A percentile compares a stretch with the other conserved stretches of the same genome.
Conservation (phyloP, 2,113 vertebrate species). For the Epinephelus lanceolatus region DNA sequence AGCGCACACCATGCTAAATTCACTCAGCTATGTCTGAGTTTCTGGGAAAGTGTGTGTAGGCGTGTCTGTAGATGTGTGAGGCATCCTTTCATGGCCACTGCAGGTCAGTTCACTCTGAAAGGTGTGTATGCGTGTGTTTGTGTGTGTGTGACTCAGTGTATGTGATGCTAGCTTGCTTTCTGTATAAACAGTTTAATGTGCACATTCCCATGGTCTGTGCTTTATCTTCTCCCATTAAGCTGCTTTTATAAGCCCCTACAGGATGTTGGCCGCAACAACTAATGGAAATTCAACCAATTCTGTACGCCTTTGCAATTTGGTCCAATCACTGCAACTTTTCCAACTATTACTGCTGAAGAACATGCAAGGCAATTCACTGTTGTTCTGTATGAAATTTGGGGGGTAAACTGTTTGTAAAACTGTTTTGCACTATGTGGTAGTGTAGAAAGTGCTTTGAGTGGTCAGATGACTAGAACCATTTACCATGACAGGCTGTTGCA, state of each 20-base stretch:
- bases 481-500: too few species aligned
- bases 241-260: background rate
- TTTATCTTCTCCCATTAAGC: background rate
- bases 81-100: background rate
- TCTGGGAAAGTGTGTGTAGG: background rate
- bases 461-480: too few species aligned
- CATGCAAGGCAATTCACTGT: too few species aligned
- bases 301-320: too few species aligned
- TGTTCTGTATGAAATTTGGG: too few species aligned
- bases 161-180: background rate
- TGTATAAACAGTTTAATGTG: slow-evolving; percentile 1
- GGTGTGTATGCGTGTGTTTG: background rate
- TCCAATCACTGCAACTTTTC: too few species aligned
- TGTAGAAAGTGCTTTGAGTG: too few species aligned
- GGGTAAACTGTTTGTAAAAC: too few species aligned
- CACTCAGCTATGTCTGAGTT: background rate
- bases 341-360: too few species aligned
- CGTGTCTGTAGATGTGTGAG: background rate
- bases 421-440: too few species aligned
- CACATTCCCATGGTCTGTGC: background rate
- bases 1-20: background rate
- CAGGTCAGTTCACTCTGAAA: background rate
- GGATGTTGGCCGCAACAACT: too few species aligned
- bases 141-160: background rate
- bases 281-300: too few species aligned